Conservation (phyloP, 2,888 invertebrate species). For the Mimas tiliae region DNA sequence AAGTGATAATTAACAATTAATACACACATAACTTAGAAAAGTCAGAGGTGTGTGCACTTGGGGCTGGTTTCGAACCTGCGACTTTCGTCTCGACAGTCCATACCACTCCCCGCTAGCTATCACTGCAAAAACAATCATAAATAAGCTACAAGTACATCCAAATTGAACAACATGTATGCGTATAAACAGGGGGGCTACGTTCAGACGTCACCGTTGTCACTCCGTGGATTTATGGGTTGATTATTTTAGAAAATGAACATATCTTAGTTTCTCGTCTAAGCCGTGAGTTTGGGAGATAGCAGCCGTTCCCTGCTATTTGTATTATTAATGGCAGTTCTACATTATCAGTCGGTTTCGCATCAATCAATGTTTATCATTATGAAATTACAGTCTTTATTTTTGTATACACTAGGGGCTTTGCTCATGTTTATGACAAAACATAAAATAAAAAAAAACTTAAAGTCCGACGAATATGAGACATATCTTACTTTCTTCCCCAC, state of each 20-base stretch:
- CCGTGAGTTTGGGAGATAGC: slow-evolving; percentile 46
- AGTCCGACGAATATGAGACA: no score
- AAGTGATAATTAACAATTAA: no score
- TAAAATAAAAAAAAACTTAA: no score
- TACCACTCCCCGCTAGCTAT: no score
- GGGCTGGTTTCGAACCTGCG: no score
- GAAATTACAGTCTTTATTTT: background rate
- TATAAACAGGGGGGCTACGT: slow-evolving; percentile 43
- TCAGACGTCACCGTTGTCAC: slow-evolving; percentile 45
- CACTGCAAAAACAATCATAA: background rate
- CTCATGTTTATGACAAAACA: no score
- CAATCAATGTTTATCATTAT: slow-evolving; percentile 13
- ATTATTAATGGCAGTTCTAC: slow-evolving; percentile 17
- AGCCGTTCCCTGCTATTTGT: background rate
- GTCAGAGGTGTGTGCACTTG: no score
- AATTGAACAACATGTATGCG: slow-evolving; percentile 27
- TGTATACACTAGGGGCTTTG: no score
- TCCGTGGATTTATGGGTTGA: slow-evolving; percentile 59
- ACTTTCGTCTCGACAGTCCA: no score
- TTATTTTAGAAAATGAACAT: slow-evolving; percentile 62
- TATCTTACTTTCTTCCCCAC: no score
- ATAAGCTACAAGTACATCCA: slow-evolving; percentile 23
- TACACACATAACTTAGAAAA: no score
- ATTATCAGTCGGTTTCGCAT: background rate
- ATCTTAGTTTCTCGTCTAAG: slow-evolving; percentile 50